Percentiles rank a stretch among this genome's conserved stretches.
Evolutionary conservation across 2,113 vertebrate genomes (phyloP).

Genomic region (Lathamus discolor): DNA sequence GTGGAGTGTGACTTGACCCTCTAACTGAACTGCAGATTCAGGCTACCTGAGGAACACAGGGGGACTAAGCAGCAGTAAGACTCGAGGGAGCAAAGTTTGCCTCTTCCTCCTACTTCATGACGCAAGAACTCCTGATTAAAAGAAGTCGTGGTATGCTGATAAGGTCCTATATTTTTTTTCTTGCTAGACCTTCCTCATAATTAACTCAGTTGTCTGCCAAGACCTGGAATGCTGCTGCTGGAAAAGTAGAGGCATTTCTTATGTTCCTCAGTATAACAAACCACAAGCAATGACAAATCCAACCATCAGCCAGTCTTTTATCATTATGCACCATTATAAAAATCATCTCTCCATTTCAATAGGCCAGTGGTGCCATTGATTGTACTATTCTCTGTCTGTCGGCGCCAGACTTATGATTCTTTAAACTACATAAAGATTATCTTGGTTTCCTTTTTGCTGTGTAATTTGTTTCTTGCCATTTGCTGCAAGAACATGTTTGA

Average conservation of each 20-base stretch:
- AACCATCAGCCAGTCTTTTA: neutral
- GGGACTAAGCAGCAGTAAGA: neutral
- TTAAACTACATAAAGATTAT: neutral
- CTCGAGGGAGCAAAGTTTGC: neutral
- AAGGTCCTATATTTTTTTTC: neutral
- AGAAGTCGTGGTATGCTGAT: neutral
- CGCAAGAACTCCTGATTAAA: neutral
- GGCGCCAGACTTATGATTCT: conserved; percentile 2
- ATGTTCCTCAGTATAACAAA: neutral
- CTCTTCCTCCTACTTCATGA: neutral
- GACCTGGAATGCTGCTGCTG: neutral
- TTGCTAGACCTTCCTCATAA: neutral
- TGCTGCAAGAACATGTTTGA: neutral
- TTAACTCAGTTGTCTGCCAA: neutral
- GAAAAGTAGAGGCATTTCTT: neutral
- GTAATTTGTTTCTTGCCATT: neutral
- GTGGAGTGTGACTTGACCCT: neutral
- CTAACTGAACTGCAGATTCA: neutral
- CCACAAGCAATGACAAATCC: neutral
- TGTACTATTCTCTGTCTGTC: neutral
- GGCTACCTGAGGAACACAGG: neutral
- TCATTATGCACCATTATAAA: conserved; percentile 27
- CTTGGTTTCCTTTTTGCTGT: neutral
- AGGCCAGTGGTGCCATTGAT: neutral
- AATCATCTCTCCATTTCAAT: neutral